phyloP scores from a whole-genome alignment of 64 coral and sea anemone species.

The Catalaphyllia jardinei region DNA sequence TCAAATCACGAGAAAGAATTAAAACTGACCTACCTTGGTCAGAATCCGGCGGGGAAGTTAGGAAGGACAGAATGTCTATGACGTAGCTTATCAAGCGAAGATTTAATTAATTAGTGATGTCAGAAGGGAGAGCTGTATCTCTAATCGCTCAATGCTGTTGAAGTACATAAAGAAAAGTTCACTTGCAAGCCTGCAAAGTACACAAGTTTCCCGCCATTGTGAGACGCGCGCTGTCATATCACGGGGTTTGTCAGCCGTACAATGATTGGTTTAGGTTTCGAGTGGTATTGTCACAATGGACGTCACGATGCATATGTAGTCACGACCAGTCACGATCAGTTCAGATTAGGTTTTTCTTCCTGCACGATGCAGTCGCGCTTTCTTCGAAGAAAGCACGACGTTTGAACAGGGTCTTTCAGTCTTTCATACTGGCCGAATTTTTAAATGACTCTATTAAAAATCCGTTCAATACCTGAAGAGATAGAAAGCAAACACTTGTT shows the following conservation, averaged over 20 bases:
- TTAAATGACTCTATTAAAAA: no score
- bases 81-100: background rate
- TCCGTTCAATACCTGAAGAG: no score
- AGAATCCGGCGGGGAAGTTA: background rate
- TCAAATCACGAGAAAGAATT: background rate
- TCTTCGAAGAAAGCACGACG: no score
- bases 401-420: no score
- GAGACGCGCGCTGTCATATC: background rate
- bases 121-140: background rate
- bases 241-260: background rate
- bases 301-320: no score
- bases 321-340: no score
- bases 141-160: background rate
- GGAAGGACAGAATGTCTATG: background rate
- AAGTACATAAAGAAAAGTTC: no score
- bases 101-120: slow-evolving; percentile 37
- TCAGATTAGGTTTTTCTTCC: no score
- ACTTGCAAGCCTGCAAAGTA: background rate
- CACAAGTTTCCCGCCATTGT: background rate
- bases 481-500: no score
- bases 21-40: slow-evolving; percentile 10
- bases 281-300: no score
- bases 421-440: no score
- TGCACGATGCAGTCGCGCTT: no score
- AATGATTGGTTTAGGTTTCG: background rate